Conservation (phyloP, 2,797 vertebrate genomes). For the Apogon talboti region DNA sequence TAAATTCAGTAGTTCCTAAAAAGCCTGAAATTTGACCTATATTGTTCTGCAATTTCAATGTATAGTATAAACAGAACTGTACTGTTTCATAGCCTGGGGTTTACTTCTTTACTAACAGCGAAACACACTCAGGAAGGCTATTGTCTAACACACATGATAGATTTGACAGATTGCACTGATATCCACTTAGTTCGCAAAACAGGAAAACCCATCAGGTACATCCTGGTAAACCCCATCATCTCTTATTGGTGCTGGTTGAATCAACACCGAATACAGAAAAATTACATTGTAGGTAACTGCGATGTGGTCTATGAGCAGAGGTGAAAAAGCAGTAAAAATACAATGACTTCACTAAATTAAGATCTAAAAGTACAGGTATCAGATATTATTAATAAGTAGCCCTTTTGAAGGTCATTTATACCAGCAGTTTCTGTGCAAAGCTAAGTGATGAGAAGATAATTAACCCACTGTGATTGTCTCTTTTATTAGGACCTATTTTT, state of each 20-base stretch:
- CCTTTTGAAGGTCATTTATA: too few species aligned
- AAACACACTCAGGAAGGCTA: slow-evolving; percentile 6
- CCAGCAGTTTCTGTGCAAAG: too few species aligned
- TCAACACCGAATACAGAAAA: slow-evolving; percentile 13
- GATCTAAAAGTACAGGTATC: too few species aligned
- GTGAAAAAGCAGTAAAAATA: too few species aligned
- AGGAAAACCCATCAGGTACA: slow-evolving; percentile 1
- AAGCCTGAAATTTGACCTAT: slow-evolving; percentile 13
- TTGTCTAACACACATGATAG: slow-evolving; percentile 6
- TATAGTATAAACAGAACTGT: not conserved
- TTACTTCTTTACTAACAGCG: not conserved
- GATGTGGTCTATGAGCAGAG: too few species aligned
- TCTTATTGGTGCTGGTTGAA: slow-evolving; percentile 3
- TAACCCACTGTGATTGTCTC: too few species aligned
- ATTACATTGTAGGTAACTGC: too few species aligned
- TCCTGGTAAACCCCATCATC: not conserved
- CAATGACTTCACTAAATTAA: too few species aligned
- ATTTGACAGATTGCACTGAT: slow-evolving; percentile 25
- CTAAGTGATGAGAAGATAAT: too few species aligned
- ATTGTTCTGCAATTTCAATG: slow-evolving; percentile 1
- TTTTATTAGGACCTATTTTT: too few species aligned
- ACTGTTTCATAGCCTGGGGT: slow-evolving; percentile 10
- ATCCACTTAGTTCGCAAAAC: slow-evolving; percentile 1
- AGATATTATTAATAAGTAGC: too few species aligned
- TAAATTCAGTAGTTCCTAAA: not conserved